Evolutionary conservation across 1,140 invertebrate genomes (phyloP), one percentile per base, ranked within the genome.

Genomic region (Heliconius eleuchia): DNA sequence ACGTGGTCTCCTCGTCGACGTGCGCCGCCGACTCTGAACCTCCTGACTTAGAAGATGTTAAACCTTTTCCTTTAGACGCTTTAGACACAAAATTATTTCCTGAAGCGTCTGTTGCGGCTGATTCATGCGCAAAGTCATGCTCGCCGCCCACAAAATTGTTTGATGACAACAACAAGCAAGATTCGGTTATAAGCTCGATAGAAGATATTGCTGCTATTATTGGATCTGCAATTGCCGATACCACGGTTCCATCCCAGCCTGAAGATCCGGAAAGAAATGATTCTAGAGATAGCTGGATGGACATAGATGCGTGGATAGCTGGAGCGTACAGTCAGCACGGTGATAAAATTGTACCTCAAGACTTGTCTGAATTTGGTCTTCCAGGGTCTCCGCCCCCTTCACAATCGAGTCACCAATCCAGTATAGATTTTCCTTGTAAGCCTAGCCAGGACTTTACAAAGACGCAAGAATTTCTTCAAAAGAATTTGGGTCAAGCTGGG

Each of bases 141-240:
- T 94, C 94, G 3, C 93, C 94, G 1, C 90, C 89, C 13, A 87
- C 89, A 9, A 95, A 95, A 81, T 79, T 95, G 60, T 95, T 93
- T 81, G 86, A 94, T 60, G 87, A 94, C 77, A 85, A 86, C 7
- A 88, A 91, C 70, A 94, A 94, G 78, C 91, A 94, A 52, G 95
- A 95, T 78, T 93, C 95, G 80, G 97, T 98, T 84, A 97, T 98
- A 85, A 96, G 95, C 74, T 96, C 96, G 3, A 96, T 96, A 74
- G 97, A 98, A 80, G 98, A 98, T 84, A 97, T 98, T 80, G 97
- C 97, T 0, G 97, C 97, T 23, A 97, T 98, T 30, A 98, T 98
- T 75, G 97, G 97, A 0, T 98, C 97, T 1, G 97, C 97, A n/a
- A 98, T 98, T 82, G 97, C 97, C 0, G 98, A 98, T 85, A 98